phyloP scores from a whole-genome alignment of 2,797 vertebrate genomes.

The Urophycis tenuis region DNA sequence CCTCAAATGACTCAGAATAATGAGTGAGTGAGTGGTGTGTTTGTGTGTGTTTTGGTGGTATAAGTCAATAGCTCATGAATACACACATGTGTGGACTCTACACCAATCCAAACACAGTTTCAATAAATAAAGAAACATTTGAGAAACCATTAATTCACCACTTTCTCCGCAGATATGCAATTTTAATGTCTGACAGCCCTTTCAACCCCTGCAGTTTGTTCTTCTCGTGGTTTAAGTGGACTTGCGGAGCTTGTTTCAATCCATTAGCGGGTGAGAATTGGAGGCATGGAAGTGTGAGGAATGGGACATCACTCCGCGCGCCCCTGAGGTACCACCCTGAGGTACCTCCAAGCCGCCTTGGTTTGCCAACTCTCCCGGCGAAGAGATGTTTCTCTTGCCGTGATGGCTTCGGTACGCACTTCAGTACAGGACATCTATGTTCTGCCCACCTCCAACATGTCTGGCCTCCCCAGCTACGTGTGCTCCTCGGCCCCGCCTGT shows the following conservation, averaged over 20 bases:
- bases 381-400: conserved; percentile 37
- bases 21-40: too few relatives aligned
- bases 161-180: too few relatives aligned
- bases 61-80: too few relatives aligned
- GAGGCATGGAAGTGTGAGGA: conserved; percentile 61
- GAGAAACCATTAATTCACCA: too few relatives aligned
- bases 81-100: too few relatives aligned
- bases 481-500: too few relatives aligned
- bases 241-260: conserved; percentile 54
- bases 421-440: neutral
- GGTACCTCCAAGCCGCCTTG: conserved; percentile 43
- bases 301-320: conserved; percentile 55
- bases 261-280: conserved; percentile 65
- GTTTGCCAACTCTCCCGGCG: conserved; percentile 24
- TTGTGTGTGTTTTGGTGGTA: too few relatives aligned
- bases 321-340: conserved; percentile 53
- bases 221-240: neutral
- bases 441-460: neutral
- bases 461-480: neutral
- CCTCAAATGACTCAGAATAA: too few relatives aligned
- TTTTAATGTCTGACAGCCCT: too few relatives aligned
- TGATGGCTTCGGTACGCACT: too few relatives aligned
- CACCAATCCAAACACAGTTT: too few relatives aligned
- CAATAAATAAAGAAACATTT: too few relatives aligned
- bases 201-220: neutral